phyloP scores from a whole-genome alignment of 2,797 vertebrate genomes.

The Crypturellus tataupa region DNA sequence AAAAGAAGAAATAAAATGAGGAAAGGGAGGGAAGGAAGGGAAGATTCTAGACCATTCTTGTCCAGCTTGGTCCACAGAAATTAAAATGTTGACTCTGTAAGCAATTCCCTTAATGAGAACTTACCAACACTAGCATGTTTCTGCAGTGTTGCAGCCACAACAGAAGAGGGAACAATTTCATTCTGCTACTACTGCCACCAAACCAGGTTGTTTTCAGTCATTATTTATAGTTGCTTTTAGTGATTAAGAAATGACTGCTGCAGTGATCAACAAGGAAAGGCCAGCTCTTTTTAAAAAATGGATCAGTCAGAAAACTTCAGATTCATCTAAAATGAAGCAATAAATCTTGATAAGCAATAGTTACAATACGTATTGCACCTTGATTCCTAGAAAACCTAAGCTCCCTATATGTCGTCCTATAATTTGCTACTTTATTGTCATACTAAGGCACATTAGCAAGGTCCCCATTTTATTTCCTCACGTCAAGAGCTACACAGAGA shows the following conservation, averaged over 20 bases:
- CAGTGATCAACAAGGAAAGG: neutral
- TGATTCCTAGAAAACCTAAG: constrained; percentile 11
- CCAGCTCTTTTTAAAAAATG: neutral
- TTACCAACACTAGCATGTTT: neutral
- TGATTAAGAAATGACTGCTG: neutral
- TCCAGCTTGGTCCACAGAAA: neutral
- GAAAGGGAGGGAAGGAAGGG: too few species aligned
- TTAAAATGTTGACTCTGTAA: neutral
- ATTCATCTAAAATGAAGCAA: neutral
- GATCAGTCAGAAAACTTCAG: neutral
- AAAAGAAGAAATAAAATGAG: neutral
- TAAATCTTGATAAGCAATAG: constrained; percentile 51
- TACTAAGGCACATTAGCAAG: constrained; percentile 56
- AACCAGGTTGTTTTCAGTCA: neutral
- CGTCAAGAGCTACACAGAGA: constrained; percentile 3
- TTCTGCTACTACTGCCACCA: neutral
- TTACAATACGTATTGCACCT: constrained; percentile 12
- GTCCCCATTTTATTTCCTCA: constrained; percentile 46
- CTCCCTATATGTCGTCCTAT: constrained; percentile 3
- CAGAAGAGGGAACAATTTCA: neutral
- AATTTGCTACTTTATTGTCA: neutral
- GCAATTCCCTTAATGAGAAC: neutral
- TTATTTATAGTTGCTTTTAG: neutral
- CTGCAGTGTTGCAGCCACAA: neutral
- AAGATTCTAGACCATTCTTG: neutral